A percentile compares a stretch with the other conserved stretches of the same genome.
Conservation (phyloP, 2,797 vertebrate species). For the Premnoplex brunnescens region DNA sequence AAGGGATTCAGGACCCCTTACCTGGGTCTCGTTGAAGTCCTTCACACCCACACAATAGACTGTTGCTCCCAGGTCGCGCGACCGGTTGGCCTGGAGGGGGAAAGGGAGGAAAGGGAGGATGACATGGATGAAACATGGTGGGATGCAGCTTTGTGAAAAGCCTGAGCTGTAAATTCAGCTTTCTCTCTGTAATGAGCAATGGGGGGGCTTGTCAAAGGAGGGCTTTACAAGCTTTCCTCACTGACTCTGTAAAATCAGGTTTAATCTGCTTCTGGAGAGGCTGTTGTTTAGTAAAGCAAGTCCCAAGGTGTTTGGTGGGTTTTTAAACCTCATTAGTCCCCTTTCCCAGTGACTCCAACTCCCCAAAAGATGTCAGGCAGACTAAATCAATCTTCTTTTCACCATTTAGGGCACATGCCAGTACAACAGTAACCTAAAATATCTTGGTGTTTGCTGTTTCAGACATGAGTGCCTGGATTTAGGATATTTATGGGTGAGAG, state of each 20-base stretch:
- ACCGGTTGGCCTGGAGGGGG: slow-evolving; percentile 88
- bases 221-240: neutral
- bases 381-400: neutral
- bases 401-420: neutral
- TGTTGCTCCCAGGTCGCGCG: slow-evolving; percentile 91
- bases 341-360: neutral
- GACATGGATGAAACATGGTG: fast-evolving
- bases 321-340: neutral
- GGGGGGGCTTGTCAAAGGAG: neutral
- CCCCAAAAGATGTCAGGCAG: neutral
- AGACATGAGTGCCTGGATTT: neutral
- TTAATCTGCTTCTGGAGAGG: neutral
- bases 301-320: neutral
- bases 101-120: neutral
- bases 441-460: neutral
- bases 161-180: too few species aligned
- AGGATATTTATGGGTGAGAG: neutral
- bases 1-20: slow-evolving; percentile 34
- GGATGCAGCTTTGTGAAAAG: too few species aligned
- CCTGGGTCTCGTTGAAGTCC: slow-evolving; percentile 99
- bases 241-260: neutral
- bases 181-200: neutral
- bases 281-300: neutral
- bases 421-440: neutral
- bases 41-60: slow-evolving; percentile 98